phyloP scores from a whole-genome alignment of 2,888 invertebrate genomes.

The Ariolimax columbianus region DNA sequence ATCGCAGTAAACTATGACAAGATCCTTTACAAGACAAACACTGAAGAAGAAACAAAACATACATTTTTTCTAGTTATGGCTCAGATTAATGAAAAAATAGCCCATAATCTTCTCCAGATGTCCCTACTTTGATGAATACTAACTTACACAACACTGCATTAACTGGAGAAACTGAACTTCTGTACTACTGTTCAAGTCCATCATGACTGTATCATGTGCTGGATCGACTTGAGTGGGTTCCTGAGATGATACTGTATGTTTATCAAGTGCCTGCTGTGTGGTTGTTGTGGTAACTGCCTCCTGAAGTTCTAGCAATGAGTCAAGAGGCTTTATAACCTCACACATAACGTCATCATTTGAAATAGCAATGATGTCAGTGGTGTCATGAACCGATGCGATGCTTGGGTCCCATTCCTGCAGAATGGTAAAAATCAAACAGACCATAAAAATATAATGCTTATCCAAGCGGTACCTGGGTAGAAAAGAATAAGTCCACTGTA shows the following conservation, averaged over 20 bases:
- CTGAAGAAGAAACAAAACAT: no score
- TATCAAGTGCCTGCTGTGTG: background rate
- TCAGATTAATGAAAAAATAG: no score
- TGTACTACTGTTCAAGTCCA: constrained; percentile 25
- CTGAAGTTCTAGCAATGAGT: background rate
- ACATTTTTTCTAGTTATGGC: no score
- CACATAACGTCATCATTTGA: background rate
- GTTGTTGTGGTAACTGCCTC: background rate
- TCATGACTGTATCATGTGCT: constrained; percentile 7
- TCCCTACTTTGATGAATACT: background rate
- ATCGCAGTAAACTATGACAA: no score
- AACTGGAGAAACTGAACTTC: constrained; percentile 33
- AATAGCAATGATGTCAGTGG: background rate
- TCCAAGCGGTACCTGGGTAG: no score
- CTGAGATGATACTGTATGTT: background rate
- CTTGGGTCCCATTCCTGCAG: constrained; percentile 31
- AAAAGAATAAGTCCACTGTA: no score
- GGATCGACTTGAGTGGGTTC: background rate
- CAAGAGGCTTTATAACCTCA: background rate
- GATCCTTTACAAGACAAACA: no score
- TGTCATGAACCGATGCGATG: background rate
- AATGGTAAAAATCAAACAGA: background rate
- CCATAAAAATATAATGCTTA: no score
- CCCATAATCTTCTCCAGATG: no score
- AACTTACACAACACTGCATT: constrained; percentile 52